A percentile compares a stretch with the other conserved stretches of the same genome.
These are phyloP conservation scores for Hanleya hanleyi DNA, from an alignment of 2,888 invertebrate genomes.

Conservation along the genomic window DNA sequence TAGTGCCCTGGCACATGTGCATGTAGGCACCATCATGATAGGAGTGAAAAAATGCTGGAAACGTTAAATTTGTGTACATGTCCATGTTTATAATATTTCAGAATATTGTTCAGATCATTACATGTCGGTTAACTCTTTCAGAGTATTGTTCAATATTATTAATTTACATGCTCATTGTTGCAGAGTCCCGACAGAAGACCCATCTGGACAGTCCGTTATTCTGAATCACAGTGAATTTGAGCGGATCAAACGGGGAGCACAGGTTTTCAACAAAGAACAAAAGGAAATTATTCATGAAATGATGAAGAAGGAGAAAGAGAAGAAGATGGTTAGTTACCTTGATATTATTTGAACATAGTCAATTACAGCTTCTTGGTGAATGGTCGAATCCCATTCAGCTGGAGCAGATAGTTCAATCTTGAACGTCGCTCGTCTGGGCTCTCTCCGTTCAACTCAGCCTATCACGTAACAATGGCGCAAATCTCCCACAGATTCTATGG, in stretches of 20 bases:
- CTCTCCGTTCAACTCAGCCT: too few relatives aligned
- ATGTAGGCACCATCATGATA: too few relatives aligned
- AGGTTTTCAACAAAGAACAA: conserved; percentile 63
- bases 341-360: too few relatives aligned
- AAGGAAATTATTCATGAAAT: conserved; percentile 47
- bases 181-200: conserved; percentile 71
- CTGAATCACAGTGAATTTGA: conserved; percentile 61
- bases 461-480: too few relatives aligned
- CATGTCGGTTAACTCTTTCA: neutral
- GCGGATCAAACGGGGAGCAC: conserved; percentile 61
- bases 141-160: neutral
- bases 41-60: too few relatives aligned
- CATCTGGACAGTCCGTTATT: conserved; percentile 67
- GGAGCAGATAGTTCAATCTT: too few relatives aligned
- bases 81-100: neutral
- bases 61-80: neutral
- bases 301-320: conserved; percentile 57
- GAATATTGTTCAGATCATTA: neutral
- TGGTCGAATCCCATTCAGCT: too few relatives aligned
- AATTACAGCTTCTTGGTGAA: too few relatives aligned
- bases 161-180: conserved; percentile 8
- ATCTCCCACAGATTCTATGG: too few relatives aligned
- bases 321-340: conserved; percentile 48
- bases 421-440: too few relatives aligned
- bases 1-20: too few relatives aligned